These are phyloP conservation scores for Drosophila nr. fundita DNA, from an alignment of 2,888 invertebrate genomes.

Conservation along the genomic window DNA sequence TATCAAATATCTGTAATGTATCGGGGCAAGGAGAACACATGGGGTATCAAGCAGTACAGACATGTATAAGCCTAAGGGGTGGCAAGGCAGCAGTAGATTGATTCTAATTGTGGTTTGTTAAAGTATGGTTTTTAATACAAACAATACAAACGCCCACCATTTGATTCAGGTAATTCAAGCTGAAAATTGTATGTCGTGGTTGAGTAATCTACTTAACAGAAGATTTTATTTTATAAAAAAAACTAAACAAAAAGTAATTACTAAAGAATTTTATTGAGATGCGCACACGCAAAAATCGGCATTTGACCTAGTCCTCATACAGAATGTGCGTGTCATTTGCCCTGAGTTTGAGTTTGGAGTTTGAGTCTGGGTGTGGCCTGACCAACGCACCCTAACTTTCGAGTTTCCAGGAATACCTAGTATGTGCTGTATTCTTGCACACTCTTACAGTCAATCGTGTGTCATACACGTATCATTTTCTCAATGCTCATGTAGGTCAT, in stretches of 20 bases:
- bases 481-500: constrained; percentile 75
- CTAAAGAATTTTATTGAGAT: constrained; percentile 23
- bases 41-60: neutral
- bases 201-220: neutral
- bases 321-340: constrained; percentile 44
- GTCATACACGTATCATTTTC: constrained; percentile 41
- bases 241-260: constrained; percentile 22
- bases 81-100: neutral
- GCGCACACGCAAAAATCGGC: constrained; percentile 33
- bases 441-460: neutral
- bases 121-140: neutral
- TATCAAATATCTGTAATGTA: neutral
- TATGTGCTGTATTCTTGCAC: constrained; percentile 11
- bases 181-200: neutral
- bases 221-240: neutral
- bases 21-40: neutral
- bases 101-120: neutral
- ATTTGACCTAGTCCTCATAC: constrained; percentile 49
- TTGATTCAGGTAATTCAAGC: neutral
- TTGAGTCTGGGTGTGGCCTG: constrained; percentile 42
- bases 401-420: constrained; percentile 31
- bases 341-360: constrained; percentile 10
- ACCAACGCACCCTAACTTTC: constrained; percentile 14
- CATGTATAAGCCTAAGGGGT: neutral
- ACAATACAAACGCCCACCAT: neutral